These are phyloP conservation scores for Lycodopsis pacificus DNA, from an alignment of 2,797 vertebrate species.

Conservation along the genomic window DNA sequence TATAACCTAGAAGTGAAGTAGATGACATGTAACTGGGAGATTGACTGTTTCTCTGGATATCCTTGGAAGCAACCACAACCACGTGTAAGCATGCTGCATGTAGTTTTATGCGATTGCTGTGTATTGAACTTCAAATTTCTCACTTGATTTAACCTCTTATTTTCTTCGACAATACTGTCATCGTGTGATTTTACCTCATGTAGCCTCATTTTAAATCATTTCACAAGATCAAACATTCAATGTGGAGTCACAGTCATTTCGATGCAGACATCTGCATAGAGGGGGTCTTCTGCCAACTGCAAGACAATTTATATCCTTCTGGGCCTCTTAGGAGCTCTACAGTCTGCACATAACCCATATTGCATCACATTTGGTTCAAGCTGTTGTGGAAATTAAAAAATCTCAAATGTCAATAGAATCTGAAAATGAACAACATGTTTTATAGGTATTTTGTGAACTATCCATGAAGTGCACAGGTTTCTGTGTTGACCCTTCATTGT, in stretches of 20 bases:
- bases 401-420: background rate
- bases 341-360: conserved; percentile 6
- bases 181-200: conserved; percentile 6
- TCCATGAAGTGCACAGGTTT: background rate
- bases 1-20: background rate
- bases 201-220: background rate
- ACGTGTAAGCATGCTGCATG: background rate
- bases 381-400: background rate
- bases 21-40: background rate
- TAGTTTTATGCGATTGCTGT: background rate
- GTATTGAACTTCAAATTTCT: background rate
- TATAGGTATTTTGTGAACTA: background rate
- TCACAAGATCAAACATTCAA: conserved; percentile 11
- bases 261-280: background rate
- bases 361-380: background rate
- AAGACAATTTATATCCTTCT: background rate
- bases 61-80: background rate
- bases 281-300: background rate
- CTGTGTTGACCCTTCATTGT: background rate
- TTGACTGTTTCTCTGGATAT: background rate
- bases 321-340: background rate
- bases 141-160: background rate
- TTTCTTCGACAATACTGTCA: conserved; percentile 1
- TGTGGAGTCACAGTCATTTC: conserved; percentile 2
- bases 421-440: background rate